These are phyloP conservation scores for Scopus umbretta DNA, from an alignment of 2,113 vertebrate genomes.

Conservation along the genomic window DNA sequence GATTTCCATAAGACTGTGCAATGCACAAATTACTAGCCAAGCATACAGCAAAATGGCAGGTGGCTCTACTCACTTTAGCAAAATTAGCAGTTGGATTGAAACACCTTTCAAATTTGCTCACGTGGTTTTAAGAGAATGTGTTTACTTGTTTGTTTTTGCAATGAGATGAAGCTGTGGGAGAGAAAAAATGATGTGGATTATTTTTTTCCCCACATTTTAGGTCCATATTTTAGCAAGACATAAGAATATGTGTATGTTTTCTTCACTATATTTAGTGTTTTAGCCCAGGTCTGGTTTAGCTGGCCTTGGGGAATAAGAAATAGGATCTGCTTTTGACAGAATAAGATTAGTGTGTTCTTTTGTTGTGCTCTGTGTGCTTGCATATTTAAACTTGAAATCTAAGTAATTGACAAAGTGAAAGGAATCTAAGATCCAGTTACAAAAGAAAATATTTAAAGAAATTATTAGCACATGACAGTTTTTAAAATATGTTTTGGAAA, in stretches of 20 bases:
- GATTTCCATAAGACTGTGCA: background rate
- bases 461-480: background rate
- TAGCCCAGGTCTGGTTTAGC: background rate
- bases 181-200: background rate
- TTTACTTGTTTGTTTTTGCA: background rate
- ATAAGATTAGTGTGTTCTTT: conserved; percentile 35
- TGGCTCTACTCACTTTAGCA: background rate
- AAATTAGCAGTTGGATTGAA: background rate
- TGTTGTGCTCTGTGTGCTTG: background rate
- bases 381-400: background rate
- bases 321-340: conserved; percentile 13
- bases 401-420: conserved; percentile 11
- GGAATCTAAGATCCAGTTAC: background rate
- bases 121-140: background rate
- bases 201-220: background rate
- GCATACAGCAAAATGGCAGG: background rate
- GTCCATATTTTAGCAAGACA: background rate
- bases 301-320: conserved; percentile 10
- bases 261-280: conserved; percentile 12
- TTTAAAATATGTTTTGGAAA: background rate
- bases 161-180: background rate
- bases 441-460: conserved; percentile 21
- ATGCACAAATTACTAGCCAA: background rate
- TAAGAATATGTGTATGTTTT: background rate
- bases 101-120: background rate